Base-by-base conservation (phyloP, 2,113 vertebrate species). In the Bujurquina vittata region DNA sequence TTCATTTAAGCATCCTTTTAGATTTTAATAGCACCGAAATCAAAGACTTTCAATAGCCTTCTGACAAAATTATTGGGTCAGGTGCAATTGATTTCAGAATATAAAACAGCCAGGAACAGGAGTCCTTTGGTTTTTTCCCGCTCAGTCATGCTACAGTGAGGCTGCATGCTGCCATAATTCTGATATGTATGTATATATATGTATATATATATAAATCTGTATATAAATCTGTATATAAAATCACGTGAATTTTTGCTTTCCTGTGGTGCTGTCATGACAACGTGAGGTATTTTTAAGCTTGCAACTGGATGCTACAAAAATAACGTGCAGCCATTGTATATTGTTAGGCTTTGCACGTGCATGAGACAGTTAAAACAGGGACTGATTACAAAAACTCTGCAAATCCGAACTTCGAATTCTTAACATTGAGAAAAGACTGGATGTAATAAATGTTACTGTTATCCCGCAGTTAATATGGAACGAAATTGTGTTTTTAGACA, bases 11-110 rank as follows among this genome's bases (percentile, higher is more conserved):
- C 5, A 26, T 69, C 23, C 18, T 78, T 46, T 63, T 35, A 69
- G 33, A 69, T 61, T 75, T 77, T 55, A 62, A 37, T 60, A 40
- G 52, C 77, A 18, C 0, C 26, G 9, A 58, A 86, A 87, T 87
- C 12, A 57, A 52, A 69, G 29, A 10, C 10, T 72, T 83, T 80
- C 35, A 72, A 6, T 18, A 15, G n/a, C 23, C 37, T 76, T 84
- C 60, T 78, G 67, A 75, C 18, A 65, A 46, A 37, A 80, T 81
- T 35, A 65, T 4, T 56, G 22, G 49, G 40, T 61, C 43, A 58
- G 55, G 3, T 67, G 33, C 65, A 52, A 55, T 29, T 26, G 14
- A 15, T 22, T 37, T 58, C 20, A 54, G 17, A 80, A 59, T 4
- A 49, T n/a, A 62, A 12, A 74, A 56, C 1, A 59, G 8, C 31